Evolutionary conservation across 2,888 invertebrate genomes (phyloP).

Genomic region (Masnerella sp.): DNA sequence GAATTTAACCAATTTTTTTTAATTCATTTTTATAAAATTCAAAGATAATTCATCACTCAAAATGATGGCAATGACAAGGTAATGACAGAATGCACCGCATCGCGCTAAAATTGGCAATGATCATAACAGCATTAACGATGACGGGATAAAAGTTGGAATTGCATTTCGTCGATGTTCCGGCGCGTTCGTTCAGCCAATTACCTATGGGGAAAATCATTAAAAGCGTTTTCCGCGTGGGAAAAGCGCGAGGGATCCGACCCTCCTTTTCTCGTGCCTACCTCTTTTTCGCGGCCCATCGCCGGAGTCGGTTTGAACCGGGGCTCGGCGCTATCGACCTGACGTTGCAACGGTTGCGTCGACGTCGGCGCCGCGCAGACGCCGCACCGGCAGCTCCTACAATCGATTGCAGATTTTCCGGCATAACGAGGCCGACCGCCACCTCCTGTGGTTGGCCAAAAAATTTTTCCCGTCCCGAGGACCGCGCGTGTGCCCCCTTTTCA

Average conservation of each 20-base stretch:
- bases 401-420: conserved; percentile 76
- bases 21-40: too few relatives aligned
- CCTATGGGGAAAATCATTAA: conserved; percentile 25
- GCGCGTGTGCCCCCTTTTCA: not conserved
- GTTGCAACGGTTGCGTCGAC: conserved; percentile 73
- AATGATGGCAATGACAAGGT: too few relatives aligned
- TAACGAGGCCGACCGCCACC: conserved; percentile 72
- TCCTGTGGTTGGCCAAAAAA: conserved; percentile 60
- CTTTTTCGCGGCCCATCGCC: conserved; percentile 68
- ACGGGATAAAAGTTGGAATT: conserved; percentile 4
- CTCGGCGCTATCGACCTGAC: conserved; percentile 76
- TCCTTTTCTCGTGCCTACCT: conserved; percentile 51
- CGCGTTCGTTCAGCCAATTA: not conserved
- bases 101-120: too few relatives aligned
- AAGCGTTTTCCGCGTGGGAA: conserved; percentile 21
- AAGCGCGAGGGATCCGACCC: conserved; percentile 11
- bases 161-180: too few relatives aligned
- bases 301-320: conserved; percentile 73
- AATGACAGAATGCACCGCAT: too few relatives aligned
- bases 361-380: conserved; percentile 74
- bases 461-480: conserved; percentile 41
- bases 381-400: conserved; percentile 70
- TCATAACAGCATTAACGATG: too few relatives aligned
- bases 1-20: too few relatives aligned
- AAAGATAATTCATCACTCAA: too few relatives aligned